Evolutionary conservation across 2,888 invertebrate species (phyloP).

Genomic region (Andrena chrysosceles): DNA sequence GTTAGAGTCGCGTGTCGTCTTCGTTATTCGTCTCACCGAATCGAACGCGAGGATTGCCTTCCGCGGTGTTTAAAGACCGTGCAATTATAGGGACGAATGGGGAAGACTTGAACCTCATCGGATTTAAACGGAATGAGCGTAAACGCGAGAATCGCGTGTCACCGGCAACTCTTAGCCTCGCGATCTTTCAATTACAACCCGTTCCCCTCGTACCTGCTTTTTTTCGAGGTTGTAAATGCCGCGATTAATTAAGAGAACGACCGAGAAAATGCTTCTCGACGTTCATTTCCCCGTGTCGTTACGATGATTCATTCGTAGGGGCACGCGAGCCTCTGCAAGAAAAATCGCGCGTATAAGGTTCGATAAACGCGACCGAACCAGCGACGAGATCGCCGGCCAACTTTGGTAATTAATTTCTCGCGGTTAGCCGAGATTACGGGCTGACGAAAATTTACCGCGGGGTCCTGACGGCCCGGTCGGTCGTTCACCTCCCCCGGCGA

Average conservation of each 20-base stretch:
- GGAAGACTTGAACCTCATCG: constrained; percentile 9
- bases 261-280: constrained; percentile 1
- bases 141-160: constrained; percentile 72
- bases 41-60: constrained; percentile 15
- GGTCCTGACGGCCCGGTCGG: constrained; percentile 21
- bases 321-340: background rate
- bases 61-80: background rate
- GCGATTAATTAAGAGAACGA: constrained; percentile 55
- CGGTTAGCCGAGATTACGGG: constrained; percentile 48
- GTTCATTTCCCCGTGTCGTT: background rate
- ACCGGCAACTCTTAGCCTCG: constrained; percentile 25
- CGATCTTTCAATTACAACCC: constrained; percentile 56
- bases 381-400: constrained; percentile 15
- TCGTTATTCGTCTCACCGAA: background rate
- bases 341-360: constrained; percentile 33
- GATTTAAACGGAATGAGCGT: constrained; percentile 19
- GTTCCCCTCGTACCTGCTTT: background rate
- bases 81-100: background rate
- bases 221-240: background rate
- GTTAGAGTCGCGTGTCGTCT: constrained; percentile 30
- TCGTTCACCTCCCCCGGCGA: constrained; percentile 20
- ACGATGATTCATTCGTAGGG: constrained; percentile 21
- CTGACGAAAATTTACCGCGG: constrained; percentile 61
- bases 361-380: constrained; percentile 36
- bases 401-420: constrained; percentile 62